phyloP scores from a whole-genome alignment of 1,140 invertebrate genomes.

The Drosophila neocordata region DNA sequence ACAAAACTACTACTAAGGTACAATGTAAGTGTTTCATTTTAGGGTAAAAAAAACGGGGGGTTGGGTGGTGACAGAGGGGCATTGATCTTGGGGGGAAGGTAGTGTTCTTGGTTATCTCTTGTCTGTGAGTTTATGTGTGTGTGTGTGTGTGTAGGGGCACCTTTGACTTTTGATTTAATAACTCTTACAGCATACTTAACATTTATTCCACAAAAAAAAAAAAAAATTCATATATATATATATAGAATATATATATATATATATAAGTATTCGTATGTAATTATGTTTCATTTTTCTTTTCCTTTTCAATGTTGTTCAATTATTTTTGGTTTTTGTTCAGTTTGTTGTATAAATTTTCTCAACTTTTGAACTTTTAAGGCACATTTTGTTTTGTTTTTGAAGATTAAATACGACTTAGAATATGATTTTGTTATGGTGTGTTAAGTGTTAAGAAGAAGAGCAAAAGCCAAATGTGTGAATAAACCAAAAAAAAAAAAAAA shows the following conservation, averaged over 20 bases:
- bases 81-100: no score
- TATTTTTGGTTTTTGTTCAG: constrained; percentile 35
- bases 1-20: constrained; percentile 81
- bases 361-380: constrained; percentile 73
- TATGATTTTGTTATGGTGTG: constrained; percentile 18
- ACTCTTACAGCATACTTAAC: background rate
- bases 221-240: background rate
- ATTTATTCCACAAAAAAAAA: background rate
- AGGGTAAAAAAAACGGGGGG: no score
- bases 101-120: background rate
- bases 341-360: constrained; percentile 40
- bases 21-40: constrained; percentile 43
- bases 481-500: constrained; percentile 30
- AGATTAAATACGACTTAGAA: constrained; percentile 55
- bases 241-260: no score
- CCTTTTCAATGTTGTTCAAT: constrained; percentile 17
- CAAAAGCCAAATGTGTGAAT: constrained; percentile 34
- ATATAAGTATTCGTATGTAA: no score
- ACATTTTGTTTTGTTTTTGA: constrained; percentile 50
- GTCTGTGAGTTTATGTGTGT: background rate
- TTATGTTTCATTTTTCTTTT: background rate
- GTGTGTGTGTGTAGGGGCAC: background rate
- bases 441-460: constrained; percentile 25
- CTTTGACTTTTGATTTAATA: background rate
- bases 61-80: no score